Base-by-base conservation (phyloP, 2,888 invertebrate species). In the Morinoia aosen region DNA sequence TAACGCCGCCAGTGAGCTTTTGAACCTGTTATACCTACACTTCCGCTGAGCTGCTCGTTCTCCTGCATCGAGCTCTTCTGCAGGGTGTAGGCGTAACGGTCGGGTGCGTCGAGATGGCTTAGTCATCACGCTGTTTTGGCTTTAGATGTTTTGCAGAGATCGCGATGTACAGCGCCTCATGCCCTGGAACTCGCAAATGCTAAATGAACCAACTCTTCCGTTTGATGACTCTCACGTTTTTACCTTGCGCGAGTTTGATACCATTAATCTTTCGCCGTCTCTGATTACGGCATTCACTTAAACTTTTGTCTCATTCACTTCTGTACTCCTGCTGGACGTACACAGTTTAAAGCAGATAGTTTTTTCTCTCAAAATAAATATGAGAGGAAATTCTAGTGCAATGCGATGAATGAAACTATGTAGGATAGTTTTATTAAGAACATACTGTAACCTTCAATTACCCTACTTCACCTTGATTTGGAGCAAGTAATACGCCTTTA, bases 11-110 rank as follows among this genome's bases (percentile, higher is more conserved):
- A 33, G 57, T 56, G 56, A 16, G 57, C 40, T 39, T 57, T 33
- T 93, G 93, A 93, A 57, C 57, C 93, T 93, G 93, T 93, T 93
- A 93, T 57, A n/a, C 57, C 39, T n/a, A 48, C 57, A 93, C 93
- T 93, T 93, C 93, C 93, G 93, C 48, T 93, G 57, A 14, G 19
- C 40, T 90, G 40, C 11, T 12, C 48, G 40, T 40, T 40, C 90
- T 90, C 90, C 8, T 76, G 76, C 61, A 61, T 61, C 14, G 61
- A 61, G 61, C 76, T 76, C 76, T 76, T 76, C 76, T 76, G 19
- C 25, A 16, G 33, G 33, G 1, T 33, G 76, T 76, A 76, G 76
- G 76, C 33, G 76, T 76, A 76, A 76, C 76, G 76, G 76, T 76
- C 76, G 76, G 76, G 76, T 8, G 76, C 76, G 16, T 76, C 19